These are phyloP conservation scores for Solea solea DNA, from an alignment of 2,113 vertebrate genomes.

Conservation along the genomic window DNA sequence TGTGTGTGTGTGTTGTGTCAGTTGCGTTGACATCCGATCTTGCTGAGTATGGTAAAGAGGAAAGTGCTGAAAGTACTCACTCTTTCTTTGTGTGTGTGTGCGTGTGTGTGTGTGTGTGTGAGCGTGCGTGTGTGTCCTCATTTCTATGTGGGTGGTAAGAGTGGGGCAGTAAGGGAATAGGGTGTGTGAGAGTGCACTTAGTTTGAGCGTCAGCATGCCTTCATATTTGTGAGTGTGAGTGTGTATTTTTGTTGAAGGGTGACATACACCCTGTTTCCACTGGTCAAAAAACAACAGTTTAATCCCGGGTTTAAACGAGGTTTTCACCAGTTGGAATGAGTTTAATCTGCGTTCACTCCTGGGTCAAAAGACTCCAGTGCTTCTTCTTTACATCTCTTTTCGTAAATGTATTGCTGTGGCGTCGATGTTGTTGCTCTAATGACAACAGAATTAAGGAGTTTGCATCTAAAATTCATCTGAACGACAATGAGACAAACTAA, in stretches of 20 bases:
- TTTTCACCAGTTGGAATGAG: no score
- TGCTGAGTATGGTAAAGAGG: constrained; percentile 75
- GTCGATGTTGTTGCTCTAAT: no score
- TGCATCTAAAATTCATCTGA: no score
- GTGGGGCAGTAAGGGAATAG: constrained; percentile 66
- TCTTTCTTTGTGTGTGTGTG: constrained; percentile 27
- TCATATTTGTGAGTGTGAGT: constrained; percentile 39
- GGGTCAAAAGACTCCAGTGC: no score
- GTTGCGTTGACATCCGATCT: constrained; percentile 74
- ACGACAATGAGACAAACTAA: no score
- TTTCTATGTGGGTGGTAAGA: constrained; percentile 76
- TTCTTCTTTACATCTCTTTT: no score
- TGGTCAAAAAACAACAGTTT: no score
- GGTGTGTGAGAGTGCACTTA: constrained; percentile 75
- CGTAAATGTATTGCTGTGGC: no score
- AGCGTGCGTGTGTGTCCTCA: constrained; percentile 43
- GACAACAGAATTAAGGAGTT: no score
- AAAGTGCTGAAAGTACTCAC: constrained; percentile 72
- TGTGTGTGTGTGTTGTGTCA: constrained; percentile 59
- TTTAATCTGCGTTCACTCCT: no score
- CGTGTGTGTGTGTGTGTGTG: constrained; percentile 32
- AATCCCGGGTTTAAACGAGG: no score
- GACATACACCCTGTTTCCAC: no score
- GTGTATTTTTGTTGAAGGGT: constrained; percentile 20
- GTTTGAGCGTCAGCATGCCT: constrained; percentile 70